phyloP scores from a whole-genome alignment of 2,113 vertebrate species.

The Silurus glanis region DNA sequence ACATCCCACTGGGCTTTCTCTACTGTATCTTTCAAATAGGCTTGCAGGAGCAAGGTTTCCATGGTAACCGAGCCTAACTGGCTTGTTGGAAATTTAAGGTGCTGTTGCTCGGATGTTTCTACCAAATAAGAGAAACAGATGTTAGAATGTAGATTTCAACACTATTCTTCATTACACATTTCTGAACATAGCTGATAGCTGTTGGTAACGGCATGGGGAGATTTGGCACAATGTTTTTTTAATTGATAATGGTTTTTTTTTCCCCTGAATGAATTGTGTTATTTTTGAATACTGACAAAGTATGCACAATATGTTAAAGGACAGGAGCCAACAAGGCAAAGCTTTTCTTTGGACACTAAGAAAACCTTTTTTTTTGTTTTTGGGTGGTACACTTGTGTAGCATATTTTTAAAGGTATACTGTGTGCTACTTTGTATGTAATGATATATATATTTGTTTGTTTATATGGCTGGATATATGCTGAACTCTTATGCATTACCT shows the following conservation, averaged over 20 bases:
- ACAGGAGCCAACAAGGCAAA: not conserved
- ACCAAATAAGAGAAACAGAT: too few species aligned
- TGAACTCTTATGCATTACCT: too few species aligned
- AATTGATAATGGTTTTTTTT: not conserved
- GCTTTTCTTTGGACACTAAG: too few species aligned
- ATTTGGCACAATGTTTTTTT: not conserved
- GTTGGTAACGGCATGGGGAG: not conserved
- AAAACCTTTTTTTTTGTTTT: too few species aligned
- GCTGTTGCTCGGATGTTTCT: not conserved
- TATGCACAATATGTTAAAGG: not conserved
- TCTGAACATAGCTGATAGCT: not conserved
- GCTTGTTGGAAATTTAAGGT: conserved; percentile 17
- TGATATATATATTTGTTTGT: not conserved
- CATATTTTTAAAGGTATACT: not conserved
- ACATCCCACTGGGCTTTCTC: conserved; percentile 25
- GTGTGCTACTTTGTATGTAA: not conserved
- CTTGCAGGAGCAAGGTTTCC: conserved; percentile 47
- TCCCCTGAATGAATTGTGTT: not conserved
- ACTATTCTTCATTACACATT: not conserved
- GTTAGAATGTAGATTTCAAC: not conserved
- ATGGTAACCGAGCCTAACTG: conserved; percentile 47
- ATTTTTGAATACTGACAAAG: not conserved
- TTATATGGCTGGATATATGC: not conserved
- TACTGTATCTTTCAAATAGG: conserved; percentile 34
- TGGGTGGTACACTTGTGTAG: not conserved